Conservation (phyloP, 2,797 vertebrate genomes). For the Sebastes alutus region DNA sequence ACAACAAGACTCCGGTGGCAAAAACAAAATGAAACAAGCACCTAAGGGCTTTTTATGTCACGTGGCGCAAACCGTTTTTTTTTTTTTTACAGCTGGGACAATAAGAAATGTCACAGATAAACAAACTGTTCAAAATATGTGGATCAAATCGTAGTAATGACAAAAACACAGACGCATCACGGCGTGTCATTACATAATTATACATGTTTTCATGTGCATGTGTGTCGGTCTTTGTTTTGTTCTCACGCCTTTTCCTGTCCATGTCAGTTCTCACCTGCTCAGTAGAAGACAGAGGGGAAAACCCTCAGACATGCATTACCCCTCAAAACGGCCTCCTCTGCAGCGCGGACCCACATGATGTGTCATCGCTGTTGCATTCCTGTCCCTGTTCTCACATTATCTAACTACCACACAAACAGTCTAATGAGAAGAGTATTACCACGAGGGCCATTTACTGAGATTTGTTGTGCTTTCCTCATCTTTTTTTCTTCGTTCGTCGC, state of each 20-base stretch:
- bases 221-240: background rate
- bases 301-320: background rate
- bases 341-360: conserved; percentile 1
- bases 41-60: conserved; percentile 39
- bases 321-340: background rate
- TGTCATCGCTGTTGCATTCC: conserved; percentile 33
- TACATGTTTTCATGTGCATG: background rate
- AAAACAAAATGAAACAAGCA: conserved; percentile 55
- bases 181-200: background rate
- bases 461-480: conserved; percentile 22
- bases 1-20: conserved; percentile 61
- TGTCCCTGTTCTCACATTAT: conserved; percentile 21
- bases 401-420: conserved; percentile 18
- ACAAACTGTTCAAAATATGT: no score
- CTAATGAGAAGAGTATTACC: conserved; percentile 1
- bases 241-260: conserved; percentile 26
- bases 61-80: conserved; percentile 38
- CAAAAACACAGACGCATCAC: background rate
- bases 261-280: conserved; percentile 51
- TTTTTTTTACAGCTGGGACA: conserved; percentile 2
- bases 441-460: conserved; percentile 19
- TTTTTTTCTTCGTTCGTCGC: background rate
- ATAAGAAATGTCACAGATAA: background rate
- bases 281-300: conserved; percentile 8
- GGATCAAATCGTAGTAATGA: background rate